A percentile compares a stretch with the other conserved stretches of the same genome.
Conservation (phyloP, 2,888 invertebrate species). For the Latheticus oryzae region DNA sequence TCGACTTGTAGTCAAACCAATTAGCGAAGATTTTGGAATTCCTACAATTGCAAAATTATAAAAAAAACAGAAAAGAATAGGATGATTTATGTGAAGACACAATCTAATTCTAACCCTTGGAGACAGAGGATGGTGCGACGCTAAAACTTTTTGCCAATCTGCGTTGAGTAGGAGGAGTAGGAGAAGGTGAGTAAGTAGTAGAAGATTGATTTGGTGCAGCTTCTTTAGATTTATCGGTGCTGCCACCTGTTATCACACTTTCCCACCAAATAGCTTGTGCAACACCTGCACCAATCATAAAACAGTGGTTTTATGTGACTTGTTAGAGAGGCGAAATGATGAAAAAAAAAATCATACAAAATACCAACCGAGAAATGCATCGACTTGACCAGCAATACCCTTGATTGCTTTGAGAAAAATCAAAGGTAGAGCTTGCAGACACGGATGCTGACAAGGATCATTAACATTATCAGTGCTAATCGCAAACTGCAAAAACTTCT, state of each 20-base stretch:
- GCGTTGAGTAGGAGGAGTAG: conserved; percentile 87
- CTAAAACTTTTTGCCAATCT: conserved; percentile 93
- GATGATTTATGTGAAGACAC: conserved; percentile 19
- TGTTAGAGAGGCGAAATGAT: conserved; percentile 14
- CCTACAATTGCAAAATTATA: conserved; percentile 66
- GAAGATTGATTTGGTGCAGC: conserved; percentile 46
- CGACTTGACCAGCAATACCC: conserved; percentile 92
- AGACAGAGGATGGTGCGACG: conserved; percentile 79
- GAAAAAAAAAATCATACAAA: background rate
- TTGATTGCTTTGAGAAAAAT: conserved; percentile 95
- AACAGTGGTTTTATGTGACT: conserved; percentile 16
- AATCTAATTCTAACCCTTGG: conserved; percentile 68
- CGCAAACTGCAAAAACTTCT: conserved; percentile 84
- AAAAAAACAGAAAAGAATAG: background rate
- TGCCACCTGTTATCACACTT: conserved; percentile 64
- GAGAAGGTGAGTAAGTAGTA: conserved; percentile 71
- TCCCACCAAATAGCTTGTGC: conserved; percentile 68
- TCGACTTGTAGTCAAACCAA: conserved; percentile 81
- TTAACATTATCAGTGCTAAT: conserved; percentile 78
- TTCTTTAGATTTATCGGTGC: conserved; percentile 64
- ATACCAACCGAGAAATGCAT: conserved; percentile 91
- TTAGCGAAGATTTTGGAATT: conserved; percentile 82
- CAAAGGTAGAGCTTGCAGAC: conserved; percentile 82
- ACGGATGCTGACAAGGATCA: conserved; percentile 93
- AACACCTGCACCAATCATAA: conserved; percentile 61